Base-by-base conservation (phyloP, 37 sponge, comb jelly and placozoan genomes). In the Crambe crambe region DNA sequence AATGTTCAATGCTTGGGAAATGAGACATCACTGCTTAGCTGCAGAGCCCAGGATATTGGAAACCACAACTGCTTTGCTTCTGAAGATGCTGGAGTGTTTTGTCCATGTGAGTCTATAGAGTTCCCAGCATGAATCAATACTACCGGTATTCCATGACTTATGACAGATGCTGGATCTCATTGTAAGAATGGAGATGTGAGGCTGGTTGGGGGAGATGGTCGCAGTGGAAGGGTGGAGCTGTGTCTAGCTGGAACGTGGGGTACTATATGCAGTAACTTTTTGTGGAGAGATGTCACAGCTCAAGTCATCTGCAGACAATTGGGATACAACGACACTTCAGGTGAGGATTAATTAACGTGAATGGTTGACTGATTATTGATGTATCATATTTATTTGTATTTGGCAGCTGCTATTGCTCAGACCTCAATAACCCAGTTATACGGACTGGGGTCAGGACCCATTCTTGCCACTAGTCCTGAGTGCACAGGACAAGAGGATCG, bases 61-160 rank as follows among this genome's bases (percentile, higher is more conserved):
- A 37, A 1, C 15, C 80, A 79, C 70, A 69, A 79, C 57, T 79
- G 80, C 21, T 2, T 9, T 3, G 37, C 69, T 0, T 10, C 54
- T 3, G 80, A 79, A 27, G 80, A 79, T 79, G 80, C 80, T 47
- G 85, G 85, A 37, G 85, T 84, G 2, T 42, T 58, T 69, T 84
- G 85, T 40, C 70, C 80, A 26, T 42, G 70, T 79, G 42, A 69
- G 78, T 68, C 9, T 68, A 27, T 23, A 30, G 30, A 23, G 30
- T 54, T 54, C 17, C 17, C 56, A 18, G 56, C 20, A 63, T 9
- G 17, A 63, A 63, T 63, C 27, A 63, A 9, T 23, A 15, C 21
- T 63, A 23, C 27, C 20, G 27, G 8, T 23, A 54, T 20, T 54
- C 12, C 51, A 47, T 6, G 12, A 47, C 12, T 47, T 47, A 47